These are phyloP conservation scores for Leucopsar rothschildi DNA, from an alignment of 2,113 vertebrate species.

Conservation along the genomic window DNA sequence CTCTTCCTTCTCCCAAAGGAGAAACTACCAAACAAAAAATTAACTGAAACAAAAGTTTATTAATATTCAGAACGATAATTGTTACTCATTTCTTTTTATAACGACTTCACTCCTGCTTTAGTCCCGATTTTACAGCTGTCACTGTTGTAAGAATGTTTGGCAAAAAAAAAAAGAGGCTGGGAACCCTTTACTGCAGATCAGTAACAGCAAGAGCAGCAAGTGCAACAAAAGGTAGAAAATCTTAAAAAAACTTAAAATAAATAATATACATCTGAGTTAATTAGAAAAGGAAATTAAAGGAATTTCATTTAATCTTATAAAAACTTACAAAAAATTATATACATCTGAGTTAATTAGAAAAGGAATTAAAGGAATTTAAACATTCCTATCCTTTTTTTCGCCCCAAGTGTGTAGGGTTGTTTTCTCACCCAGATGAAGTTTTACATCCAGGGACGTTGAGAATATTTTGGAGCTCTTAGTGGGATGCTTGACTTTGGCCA, in stretches of 20 bases:
- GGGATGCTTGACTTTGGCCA: background rate
- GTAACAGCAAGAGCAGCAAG: background rate
- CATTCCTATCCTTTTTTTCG: accelerated
- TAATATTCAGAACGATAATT: background rate
- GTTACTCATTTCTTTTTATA: background rate
- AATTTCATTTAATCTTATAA: background rate
- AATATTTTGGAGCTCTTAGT: background rate
- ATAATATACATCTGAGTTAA: background rate
- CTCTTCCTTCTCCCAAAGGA: background rate
- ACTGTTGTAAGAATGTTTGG: background rate
- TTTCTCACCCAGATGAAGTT: background rate
- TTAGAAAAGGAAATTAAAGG: background rate
- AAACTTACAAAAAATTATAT: background rate
- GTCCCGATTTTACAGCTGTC: background rate
- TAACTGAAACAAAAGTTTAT: background rate
- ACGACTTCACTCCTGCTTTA: background rate
- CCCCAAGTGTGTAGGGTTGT: background rate
- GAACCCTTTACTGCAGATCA: background rate
- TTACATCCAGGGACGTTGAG: background rate
- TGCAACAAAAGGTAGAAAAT: background rate
- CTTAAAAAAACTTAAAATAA: background rate
- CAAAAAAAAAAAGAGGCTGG: background rate
- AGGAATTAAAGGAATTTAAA: background rate
- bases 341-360: background rate
- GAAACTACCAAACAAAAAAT: background rate